Percentiles rank a stretch among this genome's conserved stretches.
Evolutionary conservation across 2,113 vertebrate species (phyloP).

Genomic region (Hippoglossus stenolepis): DNA sequence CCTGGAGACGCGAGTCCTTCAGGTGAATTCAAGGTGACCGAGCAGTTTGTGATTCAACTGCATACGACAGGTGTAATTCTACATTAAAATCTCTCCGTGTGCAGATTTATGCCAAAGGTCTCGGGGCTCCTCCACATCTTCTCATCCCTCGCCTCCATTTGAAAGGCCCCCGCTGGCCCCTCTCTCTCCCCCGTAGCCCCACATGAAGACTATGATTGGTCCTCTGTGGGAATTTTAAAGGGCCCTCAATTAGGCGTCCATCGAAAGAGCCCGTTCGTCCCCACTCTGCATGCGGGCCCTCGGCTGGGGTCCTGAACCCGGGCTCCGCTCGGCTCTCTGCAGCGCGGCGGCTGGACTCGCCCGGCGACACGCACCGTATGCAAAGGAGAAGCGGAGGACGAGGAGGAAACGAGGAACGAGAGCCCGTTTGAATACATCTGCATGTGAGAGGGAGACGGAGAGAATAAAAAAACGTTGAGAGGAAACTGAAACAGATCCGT

Average conservation of each 20-base stretch:
- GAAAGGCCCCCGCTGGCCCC: constrained; percentile 42
- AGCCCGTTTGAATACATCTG: constrained; percentile 3
- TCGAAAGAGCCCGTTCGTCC: constrained; percentile 49
- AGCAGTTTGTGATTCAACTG: background rate
- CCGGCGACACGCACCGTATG: constrained; percentile 57
- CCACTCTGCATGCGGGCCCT: constrained; percentile 75
- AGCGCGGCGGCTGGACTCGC: constrained; percentile 40
- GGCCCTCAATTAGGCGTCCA: constrained; percentile 74
- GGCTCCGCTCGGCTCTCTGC: constrained; percentile 50
- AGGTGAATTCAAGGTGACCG: background rate
- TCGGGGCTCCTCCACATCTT: constrained; percentile 33
- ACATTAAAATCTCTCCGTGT: constrained; percentile 41
- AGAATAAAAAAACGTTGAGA: background rate
- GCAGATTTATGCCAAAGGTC: constrained; percentile 50
- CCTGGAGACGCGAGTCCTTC: background rate
- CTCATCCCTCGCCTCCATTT: constrained; percentile 46
- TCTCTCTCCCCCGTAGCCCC: background rate
- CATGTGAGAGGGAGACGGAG: constrained; percentile 4
- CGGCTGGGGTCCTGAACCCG: constrained; percentile 75
- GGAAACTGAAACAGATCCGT: background rate
- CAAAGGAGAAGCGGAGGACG: constrained; percentile 61
- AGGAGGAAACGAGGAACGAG: constrained; percentile 4
- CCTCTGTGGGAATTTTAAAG: constrained; percentile 78
- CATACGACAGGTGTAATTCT: background rate
- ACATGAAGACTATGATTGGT: constrained; percentile 68